Evolutionary conservation across 2,113 vertebrate genomes (phyloP), one percentile per base, ranked within the genome.

Genomic region (Lepidiolamprologus cunningtoni): DNA sequence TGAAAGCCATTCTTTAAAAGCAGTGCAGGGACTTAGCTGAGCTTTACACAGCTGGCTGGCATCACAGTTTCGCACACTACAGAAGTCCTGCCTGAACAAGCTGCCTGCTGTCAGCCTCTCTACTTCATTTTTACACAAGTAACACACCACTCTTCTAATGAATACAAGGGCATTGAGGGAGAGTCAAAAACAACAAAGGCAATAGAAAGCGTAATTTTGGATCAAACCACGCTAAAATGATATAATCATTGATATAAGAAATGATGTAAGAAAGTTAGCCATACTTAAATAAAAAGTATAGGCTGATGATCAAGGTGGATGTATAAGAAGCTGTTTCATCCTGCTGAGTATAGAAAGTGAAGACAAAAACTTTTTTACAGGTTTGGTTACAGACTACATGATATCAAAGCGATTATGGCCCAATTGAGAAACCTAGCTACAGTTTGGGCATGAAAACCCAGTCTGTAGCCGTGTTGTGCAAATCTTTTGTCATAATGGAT

Each of bases 11-110:
- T 33, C 23, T 28, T 66, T 71, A 19, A 61, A 80, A 87, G 82
- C 83, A 89, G 52, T 14, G 61, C 89, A 42, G 37, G 42, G 90
- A 87, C 50, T 90, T 89, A 87, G 47, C 17, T 3, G 5, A 90
- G 85, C 91, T 93, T 95, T 93, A 91, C 90, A 94, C 90, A 95
- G 93, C 94, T 95, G 94, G 86, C 87, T 90, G 80, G 47, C 84
- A 35, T 86, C 81, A 81, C 5, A 16, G 81, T 40, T 81, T 93
- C 63, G 80, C 79, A 90, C 76, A 35, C 88, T 21, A 10, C 81
- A 42, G 83, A 87, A 89, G 85, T 87, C 89, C 71, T 89, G 92
- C 87, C 91, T 80, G 68, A 79, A 93, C 93, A 93, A 68, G 91
- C 90, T 89, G 83, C 92, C 92, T 28, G 88, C 93, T 40, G 84